These are phyloP conservation scores for Irena cyanogastra DNA, from an alignment of 2,113 vertebrate genomes.

Conservation along the genomic window DNA sequence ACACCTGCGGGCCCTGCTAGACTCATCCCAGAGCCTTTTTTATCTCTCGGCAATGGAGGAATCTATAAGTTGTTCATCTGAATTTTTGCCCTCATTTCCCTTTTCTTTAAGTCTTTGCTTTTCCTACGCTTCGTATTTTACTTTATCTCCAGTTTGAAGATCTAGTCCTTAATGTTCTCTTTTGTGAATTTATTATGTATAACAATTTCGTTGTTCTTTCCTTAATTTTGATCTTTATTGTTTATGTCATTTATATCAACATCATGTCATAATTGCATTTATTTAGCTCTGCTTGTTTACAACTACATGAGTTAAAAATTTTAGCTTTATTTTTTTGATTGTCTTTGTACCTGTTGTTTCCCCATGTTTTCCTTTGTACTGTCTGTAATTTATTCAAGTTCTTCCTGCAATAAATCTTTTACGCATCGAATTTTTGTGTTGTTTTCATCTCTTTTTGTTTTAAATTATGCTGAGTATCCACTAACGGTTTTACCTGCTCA, in stretches of 20 bases:
- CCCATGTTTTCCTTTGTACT: fast-evolving
- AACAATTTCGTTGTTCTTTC: fast-evolving
- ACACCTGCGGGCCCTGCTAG: neutral
- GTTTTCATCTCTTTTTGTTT: fast-evolving
- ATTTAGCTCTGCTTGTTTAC: fast-evolving
- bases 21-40: fast-evolving
- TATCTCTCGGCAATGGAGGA: fast-evolving
- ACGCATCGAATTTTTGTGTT: neutral
- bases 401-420: neutral
- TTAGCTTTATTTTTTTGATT: fast-evolving
- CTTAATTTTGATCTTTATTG: fast-evolving
- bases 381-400: fast-evolving
- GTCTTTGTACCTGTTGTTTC: fast-evolving
- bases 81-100: fast-evolving
- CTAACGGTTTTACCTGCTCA: fast-evolving
- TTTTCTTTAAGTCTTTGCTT: fast-evolving
- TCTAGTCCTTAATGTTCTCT: fast-evolving
- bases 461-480: fast-evolving
- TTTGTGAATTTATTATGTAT: fast-evolving
- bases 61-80: fast-evolving
- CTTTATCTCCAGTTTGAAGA: fast-evolving
- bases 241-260: fast-evolving
- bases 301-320: fast-evolving
- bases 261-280: fast-evolving
- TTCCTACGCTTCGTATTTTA: fast-evolving